A percentile compares a stretch with the other conserved stretches of the same genome.
phyloP scores from a whole-genome alignment of 2,113 vertebrate genomes.

The Globicephala melas region DNA sequence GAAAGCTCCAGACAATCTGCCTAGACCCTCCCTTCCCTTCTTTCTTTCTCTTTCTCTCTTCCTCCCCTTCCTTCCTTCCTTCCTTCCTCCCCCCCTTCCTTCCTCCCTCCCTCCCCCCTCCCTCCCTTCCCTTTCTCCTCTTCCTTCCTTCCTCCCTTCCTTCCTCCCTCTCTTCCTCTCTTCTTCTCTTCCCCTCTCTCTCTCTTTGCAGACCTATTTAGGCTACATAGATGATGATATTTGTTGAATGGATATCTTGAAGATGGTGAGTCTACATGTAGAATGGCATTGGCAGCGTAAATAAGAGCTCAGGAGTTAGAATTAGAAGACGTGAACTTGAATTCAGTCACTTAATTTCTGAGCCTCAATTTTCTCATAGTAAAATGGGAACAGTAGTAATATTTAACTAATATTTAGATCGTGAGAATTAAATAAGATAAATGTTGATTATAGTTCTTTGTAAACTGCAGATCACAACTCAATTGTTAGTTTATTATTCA shows the following conservation, averaged over 20 bases:
- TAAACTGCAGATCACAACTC: neutral
- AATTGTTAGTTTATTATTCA: neutral
- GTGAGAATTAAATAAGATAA: neutral
- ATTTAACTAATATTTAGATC: neutral
- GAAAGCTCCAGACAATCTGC: neutral
- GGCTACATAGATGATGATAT: neutral
- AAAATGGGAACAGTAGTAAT: neutral
- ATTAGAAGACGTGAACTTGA: neutral
- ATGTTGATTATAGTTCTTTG: neutral
- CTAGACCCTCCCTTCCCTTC: neutral
- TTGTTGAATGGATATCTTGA: neutral
- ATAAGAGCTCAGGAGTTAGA: neutral
- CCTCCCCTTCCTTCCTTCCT: rapidly evolving
- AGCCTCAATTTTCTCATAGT: conserved; percentile 6
- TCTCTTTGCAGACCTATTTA: neutral
- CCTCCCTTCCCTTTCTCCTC: rapidly evolving
- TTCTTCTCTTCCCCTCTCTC: neutral
- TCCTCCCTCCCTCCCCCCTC: too few species aligned
- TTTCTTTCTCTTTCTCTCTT: too few species aligned
- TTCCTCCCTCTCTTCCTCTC: rapidly evolving
- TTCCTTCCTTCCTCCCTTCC: too few species aligned
- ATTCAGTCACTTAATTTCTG: neutral
- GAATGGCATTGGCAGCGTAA: neutral
- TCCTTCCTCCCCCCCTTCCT: too few species aligned
- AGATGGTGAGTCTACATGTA: neutral